Evolutionary conservation across 2,888 invertebrate genomes (phyloP), one percentile per base, ranked within the genome.

Genomic region (Rhagonycha lutea): DNA sequence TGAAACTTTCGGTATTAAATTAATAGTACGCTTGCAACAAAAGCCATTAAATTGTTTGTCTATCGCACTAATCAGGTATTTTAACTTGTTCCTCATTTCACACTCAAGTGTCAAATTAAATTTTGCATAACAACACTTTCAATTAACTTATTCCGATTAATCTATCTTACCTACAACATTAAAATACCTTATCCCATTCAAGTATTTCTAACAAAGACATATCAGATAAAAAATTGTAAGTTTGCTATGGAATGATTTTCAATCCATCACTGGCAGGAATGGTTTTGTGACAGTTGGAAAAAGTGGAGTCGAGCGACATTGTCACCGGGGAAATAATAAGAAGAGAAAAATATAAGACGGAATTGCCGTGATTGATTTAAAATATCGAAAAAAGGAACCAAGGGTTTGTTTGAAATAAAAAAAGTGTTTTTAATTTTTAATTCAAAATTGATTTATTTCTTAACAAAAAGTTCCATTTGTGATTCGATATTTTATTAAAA

Each of bases 311-410:
- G 81, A 81, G 84, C 83, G 84, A 83, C 85, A 85, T 81, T 84
- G 85, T 85, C 86, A 84, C 85, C 83, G 81, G 84, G 83, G 84
- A 85, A 86, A 86, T 86, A 86, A 86, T 86, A 86, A 85, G 83
- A 83, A 82, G 82, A 85, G 85, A 85, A 86, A 85, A 85, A 85
- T 84, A 84, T 81, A 81, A 79, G 82, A 81, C 80, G 81, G 82
- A 84, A 84, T 82, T 84, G 84, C 82, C 84, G 85, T 86, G 86
- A 86, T 86, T 86, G 86, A 86, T 86, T 86, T 82, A 81, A 83
- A 81, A 82, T 79, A 80, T 79, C 79, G 73, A 76, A 81, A 84
- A 82, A 78, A 75, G 69, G 73, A 14, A 62, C 62, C 62, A 62
- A 62, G 18, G 62, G 23, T 23, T 23, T 62, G 14, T 23, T 23